A percentile compares a stretch with the other conserved stretches of the same genome.
Conservation (phyloP, 2,113 vertebrate species). For the Excalfactoria chinensis region DNA sequence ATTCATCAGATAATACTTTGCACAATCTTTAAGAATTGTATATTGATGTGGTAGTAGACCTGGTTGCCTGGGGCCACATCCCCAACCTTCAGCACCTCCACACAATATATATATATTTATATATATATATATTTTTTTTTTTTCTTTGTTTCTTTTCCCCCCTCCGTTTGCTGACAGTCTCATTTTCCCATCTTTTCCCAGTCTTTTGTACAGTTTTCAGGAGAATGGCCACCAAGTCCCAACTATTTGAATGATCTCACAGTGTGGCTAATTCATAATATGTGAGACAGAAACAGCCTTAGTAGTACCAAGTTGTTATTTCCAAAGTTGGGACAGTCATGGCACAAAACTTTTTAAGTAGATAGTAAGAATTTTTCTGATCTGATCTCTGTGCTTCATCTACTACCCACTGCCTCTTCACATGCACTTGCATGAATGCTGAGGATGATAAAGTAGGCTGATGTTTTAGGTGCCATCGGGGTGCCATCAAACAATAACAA, state of each 20-base stretch:
- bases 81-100: too few species aligned
- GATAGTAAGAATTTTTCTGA: background rate
- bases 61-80: too few species aligned
- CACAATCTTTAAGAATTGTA: background rate
- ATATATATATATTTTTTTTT: too few species aligned
- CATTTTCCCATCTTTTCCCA: background rate
- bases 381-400: background rate
- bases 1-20: background rate
- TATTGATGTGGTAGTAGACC: too few species aligned
- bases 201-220: background rate
- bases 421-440: rapidly evolving
- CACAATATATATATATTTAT: too few species aligned
- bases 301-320: background rate
- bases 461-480: background rate
- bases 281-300: background rate
- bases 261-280: rapidly evolving
- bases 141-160: background rate
- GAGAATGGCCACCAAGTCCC: background rate
- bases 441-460: background rate
- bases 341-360: background rate
- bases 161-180: background rate
- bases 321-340: background rate
- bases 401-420: background rate
- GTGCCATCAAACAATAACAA: background rate
- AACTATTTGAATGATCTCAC: background rate